phyloP scores from a whole-genome alignment of 2,113 vertebrate genomes.

The Thymallus thymallus region DNA sequence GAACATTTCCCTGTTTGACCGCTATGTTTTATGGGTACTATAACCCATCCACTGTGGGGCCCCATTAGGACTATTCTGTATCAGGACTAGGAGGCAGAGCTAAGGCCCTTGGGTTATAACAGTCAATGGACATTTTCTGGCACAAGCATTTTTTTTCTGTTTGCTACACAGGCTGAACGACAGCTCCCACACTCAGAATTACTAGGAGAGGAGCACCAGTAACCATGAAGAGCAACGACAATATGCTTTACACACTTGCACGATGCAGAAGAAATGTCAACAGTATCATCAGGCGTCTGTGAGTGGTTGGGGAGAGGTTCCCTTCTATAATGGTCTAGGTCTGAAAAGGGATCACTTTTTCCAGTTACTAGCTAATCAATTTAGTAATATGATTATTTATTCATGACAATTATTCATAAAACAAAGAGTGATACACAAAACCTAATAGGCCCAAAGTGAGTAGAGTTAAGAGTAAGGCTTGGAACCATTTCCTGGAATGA shows the following conservation, averaged over 20 bases:
- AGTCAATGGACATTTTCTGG: no score
- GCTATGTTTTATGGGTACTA: no score
- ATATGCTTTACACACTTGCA: not conserved
- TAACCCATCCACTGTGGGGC: no score
- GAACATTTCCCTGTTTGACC: no score
- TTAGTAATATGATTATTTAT: constrained; percentile 42
- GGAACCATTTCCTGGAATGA: constrained; percentile 50
- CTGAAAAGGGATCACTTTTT: not conserved
- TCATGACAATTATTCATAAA: constrained; percentile 15
- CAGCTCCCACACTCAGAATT: not conserved
- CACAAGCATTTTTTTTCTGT: no score
- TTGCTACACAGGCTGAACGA: no score
- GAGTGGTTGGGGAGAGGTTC: not conserved
- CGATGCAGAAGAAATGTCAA: not conserved
- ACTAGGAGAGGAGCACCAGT: not conserved
- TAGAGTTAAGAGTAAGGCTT: constrained; percentile 17
- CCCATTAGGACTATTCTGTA: no score
- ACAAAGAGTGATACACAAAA: constrained; percentile 17
- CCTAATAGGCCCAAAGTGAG: constrained; percentile 17
- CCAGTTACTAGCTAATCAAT: not conserved
- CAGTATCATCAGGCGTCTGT: not conserved
- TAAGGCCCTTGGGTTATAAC: no score
- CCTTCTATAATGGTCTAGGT: not conserved
- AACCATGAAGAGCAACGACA: not conserved
- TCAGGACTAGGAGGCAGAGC: no score